Evolutionary conservation across 2,113 vertebrate species (phyloP).

Genomic region (Psittacus erithacus): DNA sequence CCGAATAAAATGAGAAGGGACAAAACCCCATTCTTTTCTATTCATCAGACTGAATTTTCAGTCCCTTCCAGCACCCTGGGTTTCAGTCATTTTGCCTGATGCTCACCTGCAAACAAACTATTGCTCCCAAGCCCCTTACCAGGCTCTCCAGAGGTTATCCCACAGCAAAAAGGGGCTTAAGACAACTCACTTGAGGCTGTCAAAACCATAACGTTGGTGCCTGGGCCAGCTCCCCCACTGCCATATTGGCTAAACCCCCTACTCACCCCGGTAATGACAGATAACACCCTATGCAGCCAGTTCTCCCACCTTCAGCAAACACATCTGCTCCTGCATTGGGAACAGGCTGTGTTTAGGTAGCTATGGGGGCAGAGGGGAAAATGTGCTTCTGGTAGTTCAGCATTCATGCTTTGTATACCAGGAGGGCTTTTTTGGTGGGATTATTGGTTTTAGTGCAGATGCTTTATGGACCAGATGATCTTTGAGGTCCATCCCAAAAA

Average conservation of each 20-base stretch:
- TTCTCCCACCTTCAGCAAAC: background rate
- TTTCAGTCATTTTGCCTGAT: background rate
- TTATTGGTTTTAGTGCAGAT: background rate
- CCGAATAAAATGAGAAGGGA: background rate
- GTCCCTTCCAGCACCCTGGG: background rate
- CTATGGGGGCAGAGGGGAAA: background rate
- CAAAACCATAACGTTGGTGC: background rate
- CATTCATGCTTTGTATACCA: background rate
- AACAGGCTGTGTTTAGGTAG: background rate
- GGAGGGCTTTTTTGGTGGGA: rapidly evolving
- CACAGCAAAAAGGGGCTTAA: background rate
- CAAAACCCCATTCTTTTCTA: background rate
- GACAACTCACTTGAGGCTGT: background rate
- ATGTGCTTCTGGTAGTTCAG: background rate
- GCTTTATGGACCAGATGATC: background rate
- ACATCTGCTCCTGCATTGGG: background rate
- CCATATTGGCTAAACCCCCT: background rate
- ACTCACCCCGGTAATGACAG: rapidly evolving
- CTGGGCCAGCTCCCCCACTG: background rate
- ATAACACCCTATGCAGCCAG: rapidly evolving
- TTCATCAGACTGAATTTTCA: background rate
- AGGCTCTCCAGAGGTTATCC: background rate
- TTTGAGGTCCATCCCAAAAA: background rate
- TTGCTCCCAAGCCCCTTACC: background rate
- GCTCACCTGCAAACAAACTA: background rate